These are phyloP conservation scores for Acrocephalus arundinaceus DNA, from an alignment of 2,113 vertebrate genomes.

Conservation along the genomic window DNA sequence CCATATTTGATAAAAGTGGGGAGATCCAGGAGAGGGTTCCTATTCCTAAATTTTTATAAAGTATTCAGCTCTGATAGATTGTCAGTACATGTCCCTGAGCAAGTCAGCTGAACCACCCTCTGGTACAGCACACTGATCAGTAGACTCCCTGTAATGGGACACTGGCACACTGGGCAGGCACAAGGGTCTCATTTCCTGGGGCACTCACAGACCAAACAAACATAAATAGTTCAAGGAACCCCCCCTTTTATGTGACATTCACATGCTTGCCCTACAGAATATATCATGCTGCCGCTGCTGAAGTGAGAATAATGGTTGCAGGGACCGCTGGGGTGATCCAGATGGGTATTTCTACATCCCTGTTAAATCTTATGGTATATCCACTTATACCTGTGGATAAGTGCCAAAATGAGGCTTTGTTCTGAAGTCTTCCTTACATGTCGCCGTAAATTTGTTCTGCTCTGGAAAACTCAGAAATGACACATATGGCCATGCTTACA, in stretches of 20 bases:
- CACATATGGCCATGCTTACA: neutral
- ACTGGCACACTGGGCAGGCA: neutral
- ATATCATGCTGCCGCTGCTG: neutral
- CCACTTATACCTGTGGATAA: neutral
- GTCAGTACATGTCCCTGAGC: fast-evolving
- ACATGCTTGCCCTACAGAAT: neutral
- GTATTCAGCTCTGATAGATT: neutral
- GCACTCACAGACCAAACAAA: neutral
- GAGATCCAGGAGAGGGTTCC: neutral
- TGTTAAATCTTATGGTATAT: neutral
- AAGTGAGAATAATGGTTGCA: neutral
- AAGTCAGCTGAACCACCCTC: neutral
- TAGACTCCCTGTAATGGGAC: neutral
- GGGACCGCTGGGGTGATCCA: neutral
- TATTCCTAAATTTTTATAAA: neutral
- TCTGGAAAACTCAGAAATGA: neutral
- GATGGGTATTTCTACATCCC: neutral
- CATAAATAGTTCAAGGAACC: neutral
- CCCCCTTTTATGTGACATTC: neutral
- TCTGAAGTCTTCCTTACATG: neutral
- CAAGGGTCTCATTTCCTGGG: neutral
- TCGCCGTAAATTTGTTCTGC: neutral
- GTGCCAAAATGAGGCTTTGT: neutral
- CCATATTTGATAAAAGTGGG: neutral
- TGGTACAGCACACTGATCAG: too few species aligned